Base-by-base conservation (phyloP, 2,797 vertebrate species). In the Macroramphosus scolopax region DNA sequence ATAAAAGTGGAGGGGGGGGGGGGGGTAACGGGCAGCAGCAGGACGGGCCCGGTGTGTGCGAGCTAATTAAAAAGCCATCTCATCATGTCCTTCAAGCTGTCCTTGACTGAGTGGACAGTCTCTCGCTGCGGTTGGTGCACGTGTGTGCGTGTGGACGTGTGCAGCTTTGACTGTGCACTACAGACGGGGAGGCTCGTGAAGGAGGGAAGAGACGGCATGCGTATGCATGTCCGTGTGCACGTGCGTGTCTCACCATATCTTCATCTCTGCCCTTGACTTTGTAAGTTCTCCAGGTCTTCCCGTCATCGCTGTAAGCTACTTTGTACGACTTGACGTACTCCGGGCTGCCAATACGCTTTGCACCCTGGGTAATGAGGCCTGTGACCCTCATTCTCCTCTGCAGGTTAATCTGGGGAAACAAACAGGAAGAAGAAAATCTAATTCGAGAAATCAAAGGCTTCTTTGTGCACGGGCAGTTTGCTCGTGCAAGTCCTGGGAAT, bases 261-360 rank as follows among this genome's bases (percentile, higher is more conserved):
- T 95, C 93, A 51, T 84, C 92, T 58, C 91, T 94, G 83, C 94
- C 92, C 91, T 96, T 98, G 70, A 92, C 92, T 94, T 95, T 97
- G 83, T 96, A 96, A 33, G 93, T 96, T 75, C 85, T 85, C 96
- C 96, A 99, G 0, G 86, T 92, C 83, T 98, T 99, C 36, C 95
- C 94, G 30, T 99, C 94, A 56, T 95, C 92, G 51, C 96, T 98
- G 70, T 93, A 95, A 43, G 96, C 96, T 74, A 98, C 93, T 92
- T 99, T 99, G 81, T 97, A 99, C 24, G 96, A 98, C 89, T 99
- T 99, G 56, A 98, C 90, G 3, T 98, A 99, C 87, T 99, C 96
- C 8, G 95, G 93, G 64, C 96, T 98, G 76, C 96, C 96, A 68
- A 99, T 96, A 61, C 96, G 93, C 82, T 99, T 99, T 75, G 96